Evolutionary conservation across 2,797 vertebrate genomes (phyloP).

Genomic region (Yasuhikotakia modesta): DNA sequence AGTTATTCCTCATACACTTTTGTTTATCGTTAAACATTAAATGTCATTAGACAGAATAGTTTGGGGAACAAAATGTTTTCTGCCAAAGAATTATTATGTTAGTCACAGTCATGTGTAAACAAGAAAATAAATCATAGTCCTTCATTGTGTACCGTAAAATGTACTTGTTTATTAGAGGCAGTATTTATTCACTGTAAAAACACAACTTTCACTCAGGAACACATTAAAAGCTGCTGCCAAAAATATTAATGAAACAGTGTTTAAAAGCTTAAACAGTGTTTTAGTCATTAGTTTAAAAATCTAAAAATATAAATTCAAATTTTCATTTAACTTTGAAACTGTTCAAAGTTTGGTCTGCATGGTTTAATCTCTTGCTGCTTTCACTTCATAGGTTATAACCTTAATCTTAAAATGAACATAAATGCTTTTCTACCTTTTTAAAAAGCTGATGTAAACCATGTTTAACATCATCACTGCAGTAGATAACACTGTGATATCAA

Average conservation of each 20-base stretch:
- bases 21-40: not conserved
- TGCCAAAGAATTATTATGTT: constrained; percentile 69
- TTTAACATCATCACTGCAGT: not conserved
- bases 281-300: not conserved
- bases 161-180: not conserved
- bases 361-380: constrained; percentile 9
- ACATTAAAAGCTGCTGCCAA: constrained; percentile 18
- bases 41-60: constrained; percentile 35
- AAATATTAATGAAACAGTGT: not conserved
- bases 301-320: not conserved
- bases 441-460: not conserved
- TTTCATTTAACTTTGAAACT: not conserved
- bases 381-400: not conserved
- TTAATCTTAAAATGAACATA: not conserved
- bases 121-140: constrained; percentile 23
- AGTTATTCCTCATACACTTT: constrained; percentile 50
- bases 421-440: not conserved
- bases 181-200: not conserved
- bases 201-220: constrained; percentile 23
- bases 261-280: not conserved
- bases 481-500: not conserved
- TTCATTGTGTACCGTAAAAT: constrained; percentile 5
- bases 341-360: not conserved
- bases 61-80: constrained; percentile 53
- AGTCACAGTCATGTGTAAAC: constrained; percentile 1